These are phyloP conservation scores for Chaetorhynchus papuensis DNA, from an alignment of 2,113 vertebrate genomes.

Conservation along the genomic window DNA sequence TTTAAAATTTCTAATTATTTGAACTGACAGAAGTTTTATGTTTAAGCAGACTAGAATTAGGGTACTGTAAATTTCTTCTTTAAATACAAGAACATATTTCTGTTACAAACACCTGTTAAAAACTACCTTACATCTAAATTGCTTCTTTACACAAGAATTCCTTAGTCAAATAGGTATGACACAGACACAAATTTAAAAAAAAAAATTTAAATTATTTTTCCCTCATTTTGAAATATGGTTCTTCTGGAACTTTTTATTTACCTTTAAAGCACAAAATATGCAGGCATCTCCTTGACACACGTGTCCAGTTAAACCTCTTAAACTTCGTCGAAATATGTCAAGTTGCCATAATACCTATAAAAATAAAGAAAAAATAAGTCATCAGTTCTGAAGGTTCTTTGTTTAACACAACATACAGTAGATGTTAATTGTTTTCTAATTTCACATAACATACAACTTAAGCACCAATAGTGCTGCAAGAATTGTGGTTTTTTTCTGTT, in stretches of 20 bases:
- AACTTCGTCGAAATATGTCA: constrained; percentile 94
- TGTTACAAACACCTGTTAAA: background rate
- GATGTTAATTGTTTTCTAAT: background rate
- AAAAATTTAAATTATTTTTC: background rate
- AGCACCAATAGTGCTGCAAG: background rate
- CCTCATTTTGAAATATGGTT: background rate
- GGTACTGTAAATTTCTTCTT: background rate
- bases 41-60: background rate
- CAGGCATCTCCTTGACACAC: constrained; percentile 92
- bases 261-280: constrained; percentile 98
- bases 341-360: constrained; percentile 94
- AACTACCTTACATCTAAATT: background rate
- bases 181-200: background rate
- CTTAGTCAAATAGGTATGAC: rapidly evolving
- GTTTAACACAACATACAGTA: background rate
- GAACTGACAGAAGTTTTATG: background rate
- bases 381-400: background rate
- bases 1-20: background rate
- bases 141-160: background rate
- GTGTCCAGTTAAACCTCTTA: constrained; percentile 90
- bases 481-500: background rate
- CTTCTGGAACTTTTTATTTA: constrained; percentile 44
- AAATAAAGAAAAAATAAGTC: background rate
- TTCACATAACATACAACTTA: background rate
- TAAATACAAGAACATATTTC: background rate